phyloP scores from a whole-genome alignment of 2,888 invertebrate species.

The Hyppa rectilinea region DNA sequence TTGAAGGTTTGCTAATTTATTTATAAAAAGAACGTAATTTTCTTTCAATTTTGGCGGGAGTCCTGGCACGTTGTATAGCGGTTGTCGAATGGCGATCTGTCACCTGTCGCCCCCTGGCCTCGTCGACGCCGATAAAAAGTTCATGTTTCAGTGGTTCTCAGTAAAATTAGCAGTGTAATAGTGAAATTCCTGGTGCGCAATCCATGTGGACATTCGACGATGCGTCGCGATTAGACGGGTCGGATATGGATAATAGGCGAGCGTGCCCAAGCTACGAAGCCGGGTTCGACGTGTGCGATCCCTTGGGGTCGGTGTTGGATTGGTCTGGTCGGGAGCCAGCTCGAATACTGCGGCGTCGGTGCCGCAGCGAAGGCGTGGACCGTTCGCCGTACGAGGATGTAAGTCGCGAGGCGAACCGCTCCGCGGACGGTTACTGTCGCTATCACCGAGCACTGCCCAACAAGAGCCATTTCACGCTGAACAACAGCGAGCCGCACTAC shows the following conservation, averaged over 20 bases:
- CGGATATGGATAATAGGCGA: slow-evolving; percentile 88
- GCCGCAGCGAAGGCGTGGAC: slow-evolving; percentile 89
- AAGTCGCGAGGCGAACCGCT: slow-evolving; percentile 78
- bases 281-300: slow-evolving; percentile 87
- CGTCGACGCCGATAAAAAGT: slow-evolving; percentile 78
- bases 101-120: slow-evolving; percentile 83
- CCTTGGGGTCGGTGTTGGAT: slow-evolving; percentile 84
- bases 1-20: slow-evolving; percentile 69
- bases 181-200: slow-evolving; percentile 81
- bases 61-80: slow-evolving; percentile 80
- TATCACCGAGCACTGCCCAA: slow-evolving; percentile 78
- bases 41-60: slow-evolving; percentile 88
- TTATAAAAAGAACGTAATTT: slow-evolving; percentile 75
- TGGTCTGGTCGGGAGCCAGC: slow-evolving; percentile 84
- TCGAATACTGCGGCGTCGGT: slow-evolving; percentile 86
- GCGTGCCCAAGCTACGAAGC: slow-evolving; percentile 87
- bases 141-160: slow-evolving; percentile 81
- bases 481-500: slow-evolving; percentile 77
- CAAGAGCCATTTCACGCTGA: slow-evolving; percentile 85
- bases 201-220: slow-evolving; percentile 86
- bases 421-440: slow-evolving; percentile 76
- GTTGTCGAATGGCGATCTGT: slow-evolving; percentile 84
- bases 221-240: slow-evolving; percentile 81
- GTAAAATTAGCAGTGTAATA: slow-evolving; percentile 86
- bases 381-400: slow-evolving; percentile 88